Conservation (phyloP, 1,140 invertebrate species). For the Maconellicoccus hirsutus region DNA sequence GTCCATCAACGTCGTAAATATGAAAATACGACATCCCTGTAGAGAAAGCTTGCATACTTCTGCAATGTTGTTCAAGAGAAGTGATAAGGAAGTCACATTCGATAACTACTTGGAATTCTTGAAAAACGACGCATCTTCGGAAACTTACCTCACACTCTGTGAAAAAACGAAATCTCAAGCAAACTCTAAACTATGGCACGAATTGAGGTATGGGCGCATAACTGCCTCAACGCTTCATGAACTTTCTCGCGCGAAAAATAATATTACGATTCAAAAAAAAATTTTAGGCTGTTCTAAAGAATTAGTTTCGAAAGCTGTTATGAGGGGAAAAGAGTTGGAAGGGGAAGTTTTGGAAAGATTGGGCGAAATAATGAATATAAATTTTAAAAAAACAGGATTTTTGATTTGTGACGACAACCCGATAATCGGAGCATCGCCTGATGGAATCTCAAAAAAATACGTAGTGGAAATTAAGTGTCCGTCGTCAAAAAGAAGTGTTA, state of each 20-base stretch:
- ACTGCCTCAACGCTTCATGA: constrained; percentile 31
- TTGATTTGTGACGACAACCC: constrained; percentile 28
- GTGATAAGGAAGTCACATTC: too few species aligned
- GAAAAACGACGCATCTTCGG: too few species aligned
- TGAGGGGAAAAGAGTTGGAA: constrained; percentile 9
- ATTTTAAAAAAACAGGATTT: constrained; percentile 28
- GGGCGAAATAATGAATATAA: constrained; percentile 13
- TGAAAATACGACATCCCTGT: too few species aligned
- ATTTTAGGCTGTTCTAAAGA: not conserved
- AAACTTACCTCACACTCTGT: too few species aligned
- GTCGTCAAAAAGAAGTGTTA: constrained; percentile 34
- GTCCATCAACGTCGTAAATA: too few species aligned
- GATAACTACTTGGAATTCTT: too few species aligned
- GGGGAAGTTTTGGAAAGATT: not conserved
- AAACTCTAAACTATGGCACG: constrained; percentile 28
- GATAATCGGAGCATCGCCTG: constrained; percentile 36
- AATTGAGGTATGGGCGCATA: constrained; percentile 32
- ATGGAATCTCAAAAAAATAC: constrained; percentile 37
- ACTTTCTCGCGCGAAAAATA: constrained; percentile 23
- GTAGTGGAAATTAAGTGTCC: constrained; percentile 41
- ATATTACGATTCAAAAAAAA: not conserved
- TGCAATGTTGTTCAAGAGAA: too few species aligned
- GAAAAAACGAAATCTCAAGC: constrained; percentile 10
- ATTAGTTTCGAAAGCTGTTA: not conserved
- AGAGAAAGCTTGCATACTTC: too few species aligned